Base-by-base conservation (phyloP, 2,797 vertebrate species). In the Amazonetta brasiliensis region DNA sequence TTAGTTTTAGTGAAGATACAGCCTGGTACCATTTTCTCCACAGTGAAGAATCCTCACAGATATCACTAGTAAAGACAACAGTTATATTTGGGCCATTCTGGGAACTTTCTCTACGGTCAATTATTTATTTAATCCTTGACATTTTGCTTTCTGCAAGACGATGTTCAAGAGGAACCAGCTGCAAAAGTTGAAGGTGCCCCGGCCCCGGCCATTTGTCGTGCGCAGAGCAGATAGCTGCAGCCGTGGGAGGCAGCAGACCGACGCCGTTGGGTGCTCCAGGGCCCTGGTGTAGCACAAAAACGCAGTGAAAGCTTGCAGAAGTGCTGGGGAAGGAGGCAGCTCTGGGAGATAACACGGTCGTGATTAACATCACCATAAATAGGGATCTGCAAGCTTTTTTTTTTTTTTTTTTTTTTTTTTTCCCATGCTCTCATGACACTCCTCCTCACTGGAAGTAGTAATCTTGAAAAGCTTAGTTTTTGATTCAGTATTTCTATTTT, bases 371-470 rank as follows among this genome's bases (percentile, higher is more conserved):
- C 86, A 87, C 90, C 86, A 76, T 84, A 92, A 95, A 84, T 79
- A 94, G 78, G 75, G 39, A 74, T 79, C 75, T 67, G 67, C 84
- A 74, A 75, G 81, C 48, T 41, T 41, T 41, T 86, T 78, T 84
- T 30, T 62, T 63, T 63, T 63, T 63, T 71, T 86, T 78, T 84
- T 63, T 63, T 71, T 86, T 78, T 86, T 30, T 83, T 74, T 50
- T 7, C 66, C 55, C 67, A 17, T 90, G 62, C 41, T 94, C 67
- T 89, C 87, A 81, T 52, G 59, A 63, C 46, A 86, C 87, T 95
- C 87, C 91, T 95, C 92, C 89, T 95, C 92, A 55, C 55, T 93
- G 58, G 39, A 93, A 95, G 91, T 78, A 94, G 72, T 95, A 95
- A 86, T 28, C 78, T 87, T 68, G 39, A 78, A 90, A 87, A 96